Percentiles rank a stretch among this genome's conserved stretches.
phyloP scores from a whole-genome alignment of 2,888 invertebrate species.

The Calliphora vomitoria region DNA sequence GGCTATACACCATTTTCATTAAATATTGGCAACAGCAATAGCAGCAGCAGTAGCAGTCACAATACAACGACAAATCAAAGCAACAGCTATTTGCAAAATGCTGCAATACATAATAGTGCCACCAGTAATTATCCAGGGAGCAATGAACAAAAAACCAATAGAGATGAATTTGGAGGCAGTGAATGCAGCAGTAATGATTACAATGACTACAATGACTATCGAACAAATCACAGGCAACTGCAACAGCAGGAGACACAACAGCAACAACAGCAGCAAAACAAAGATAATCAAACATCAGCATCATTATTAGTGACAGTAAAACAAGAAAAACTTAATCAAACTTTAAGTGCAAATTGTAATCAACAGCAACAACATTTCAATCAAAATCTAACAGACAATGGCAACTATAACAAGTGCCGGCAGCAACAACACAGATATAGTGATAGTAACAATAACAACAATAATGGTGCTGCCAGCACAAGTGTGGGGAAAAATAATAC shows the following conservation, averaged over 20 bases:
- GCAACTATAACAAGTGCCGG: slow-evolving; percentile 63
- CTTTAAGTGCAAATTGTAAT: slow-evolving; percentile 75
- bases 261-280: slow-evolving; percentile 69
- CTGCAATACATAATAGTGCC: slow-evolving; percentile 74
- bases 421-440: slow-evolving; percentile 39
- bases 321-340: slow-evolving; percentile 69
- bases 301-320: slow-evolving; percentile 70
- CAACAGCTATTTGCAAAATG: slow-evolving; percentile 75
- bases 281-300: slow-evolving; percentile 73
- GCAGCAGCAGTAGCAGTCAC: slow-evolving; percentile 35
- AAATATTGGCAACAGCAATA: slow-evolving; percentile 65
- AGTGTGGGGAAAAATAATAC: slow-evolving; percentile 44
- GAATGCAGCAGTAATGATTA: slow-evolving; percentile 55
- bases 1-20: slow-evolving; percentile 69
- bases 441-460: slow-evolving; percentile 51
- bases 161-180: slow-evolving; percentile 59
- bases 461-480: slow-evolving; percentile 19
- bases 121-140: slow-evolving; percentile 74
- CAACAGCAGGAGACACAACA: slow-evolving; percentile 63
- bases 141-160: slow-evolving; percentile 57
- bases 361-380: slow-evolving; percentile 76
- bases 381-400: slow-evolving; percentile 75
- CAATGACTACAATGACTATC: slow-evolving; percentile 38
- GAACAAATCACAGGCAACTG: slow-evolving; percentile 66
- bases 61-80: slow-evolving; percentile 75